phyloP scores from a whole-genome alignment of 1,140 invertebrate species.

The Ceratina japonica region DNA sequence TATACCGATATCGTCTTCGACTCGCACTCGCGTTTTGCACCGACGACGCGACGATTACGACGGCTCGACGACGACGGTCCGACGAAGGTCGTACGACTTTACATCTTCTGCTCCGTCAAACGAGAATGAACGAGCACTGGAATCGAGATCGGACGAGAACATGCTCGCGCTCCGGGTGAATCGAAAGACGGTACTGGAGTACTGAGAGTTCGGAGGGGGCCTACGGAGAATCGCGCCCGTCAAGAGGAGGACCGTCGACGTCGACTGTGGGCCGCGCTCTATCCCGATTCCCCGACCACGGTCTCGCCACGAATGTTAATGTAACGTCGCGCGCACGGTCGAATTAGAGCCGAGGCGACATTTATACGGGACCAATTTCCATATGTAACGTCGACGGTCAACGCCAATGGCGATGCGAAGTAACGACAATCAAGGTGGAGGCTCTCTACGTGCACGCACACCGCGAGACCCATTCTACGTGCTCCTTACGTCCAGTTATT shows the following conservation, averaged over 20 bases:
- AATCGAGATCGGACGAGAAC: background rate
- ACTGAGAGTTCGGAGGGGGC: background rate
- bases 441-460: slow-evolving; percentile 63
- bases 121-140: background rate
- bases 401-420: slow-evolving; percentile 55
- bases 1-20: background rate
- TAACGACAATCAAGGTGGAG: slow-evolving; percentile 64
- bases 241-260: slow-evolving; percentile 12
- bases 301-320: slow-evolving; percentile 47
- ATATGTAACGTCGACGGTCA: slow-evolving; percentile 51
- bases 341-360: slow-evolving; percentile 38
- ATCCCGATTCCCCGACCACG: background rate
- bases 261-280: slow-evolving; percentile 14
- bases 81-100: background rate
- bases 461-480: slow-evolving; percentile 68
- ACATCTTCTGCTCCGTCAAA: background rate
- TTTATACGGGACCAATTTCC: slow-evolving; percentile 54
- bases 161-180: too few relatives aligned
- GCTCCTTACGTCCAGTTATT: slow-evolving; percentile 64
- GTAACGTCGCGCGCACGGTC: slow-evolving; percentile 34
- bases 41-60: background rate
- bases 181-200: too few relatives aligned
- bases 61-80: too few relatives aligned
- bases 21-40: background rate
- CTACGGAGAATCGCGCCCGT: slow-evolving; percentile 21